Evolutionary conservation across 2,797 vertebrate genomes (phyloP), one percentile per base, ranked within the genome.

Genomic region (Pelobates cultripes): DNA sequence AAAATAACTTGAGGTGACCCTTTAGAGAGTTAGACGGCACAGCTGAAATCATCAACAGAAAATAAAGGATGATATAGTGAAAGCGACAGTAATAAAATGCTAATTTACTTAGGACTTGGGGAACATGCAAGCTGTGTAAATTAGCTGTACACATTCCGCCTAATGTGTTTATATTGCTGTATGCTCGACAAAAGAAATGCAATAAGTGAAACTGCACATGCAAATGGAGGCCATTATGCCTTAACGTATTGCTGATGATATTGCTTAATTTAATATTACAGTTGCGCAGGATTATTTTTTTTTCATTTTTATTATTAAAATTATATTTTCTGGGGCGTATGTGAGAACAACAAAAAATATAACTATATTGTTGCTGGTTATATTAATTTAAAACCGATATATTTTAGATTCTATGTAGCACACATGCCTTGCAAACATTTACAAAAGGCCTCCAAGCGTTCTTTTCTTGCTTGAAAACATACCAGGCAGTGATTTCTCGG

Each of bases 11-110:
- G 55, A 63, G 73, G 73, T 57, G 12, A 75, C 13, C 28, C 13
- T 10, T 43, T n/a, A 43, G 43, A 28, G 43, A 63, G 17, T 10
- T 3, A 28, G 73, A 41, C 60, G n/a, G 73, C 73, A 17, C 55
- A 75, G 43, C 12, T 57, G 40, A 51, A 76, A 76, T 76, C 47
- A 76, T 76, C 61, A 76, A 17, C 43, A 76, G 43, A 76, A 5
- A 66, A 66, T 66, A 76, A 76, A 66, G 15, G 43, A 60, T 64
- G 60, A 15, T 45, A 66, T 51, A 47, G 60, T 63, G 57, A 76
- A 40, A 76, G 61, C 61, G 28, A 17, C 43, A 45, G 61, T 57
- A 64, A 76, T 76, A 76, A 76, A 71, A 76, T 66, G 61, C 45
- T 76, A 64, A 76, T 76, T 64, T 64, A 63, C 74, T 47, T 57